phyloP scores from a whole-genome alignment of 2,797 vertebrate species.

The Anguilla anguilla region DNA sequence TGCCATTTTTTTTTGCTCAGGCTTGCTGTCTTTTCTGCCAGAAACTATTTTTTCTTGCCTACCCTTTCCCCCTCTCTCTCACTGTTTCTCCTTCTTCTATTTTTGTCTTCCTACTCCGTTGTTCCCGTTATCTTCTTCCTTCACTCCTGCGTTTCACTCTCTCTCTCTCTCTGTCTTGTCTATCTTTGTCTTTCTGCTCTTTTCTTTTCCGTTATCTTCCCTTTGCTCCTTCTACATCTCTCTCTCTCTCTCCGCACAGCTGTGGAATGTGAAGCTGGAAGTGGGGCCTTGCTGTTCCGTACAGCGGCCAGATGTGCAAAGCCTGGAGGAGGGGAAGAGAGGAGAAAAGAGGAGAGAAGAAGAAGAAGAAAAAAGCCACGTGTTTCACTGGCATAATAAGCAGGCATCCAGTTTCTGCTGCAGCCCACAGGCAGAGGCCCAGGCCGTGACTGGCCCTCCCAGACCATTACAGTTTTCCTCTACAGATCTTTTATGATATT shows the following conservation, averaged over 20 bases:
- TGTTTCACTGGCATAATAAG: background rate
- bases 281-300: conserved; percentile 51
- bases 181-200: too few relatives aligned
- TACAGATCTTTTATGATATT: background rate
- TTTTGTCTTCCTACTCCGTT: background rate
- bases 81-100: background rate
- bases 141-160: conserved; percentile 5
- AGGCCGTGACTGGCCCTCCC: background rate
- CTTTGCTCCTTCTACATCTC: conserved; percentile 26
- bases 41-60: background rate
- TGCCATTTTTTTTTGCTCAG: conserved; percentile 55
- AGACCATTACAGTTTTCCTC: background rate
- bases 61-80: background rate
- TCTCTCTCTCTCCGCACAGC: conserved; percentile 8
- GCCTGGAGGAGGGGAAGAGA: conserved; percentile 40
- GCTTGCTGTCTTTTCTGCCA: conserved; percentile 10
- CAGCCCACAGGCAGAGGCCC: background rate
- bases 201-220: background rate
- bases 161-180: conserved; percentile 2
- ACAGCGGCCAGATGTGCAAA: conserved; percentile 66
- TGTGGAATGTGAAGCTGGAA: conserved; percentile 54
- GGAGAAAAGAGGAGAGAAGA: conserved; percentile 16
- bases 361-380: background rate
- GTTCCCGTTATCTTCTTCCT: conserved; percentile 13
- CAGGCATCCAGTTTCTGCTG: background rate